A percentile compares a stretch with the other conserved stretches of the same genome.
phyloP scores from a whole-genome alignment of 2,797 vertebrate genomes.

The Triplophysa yarkandensis region DNA sequence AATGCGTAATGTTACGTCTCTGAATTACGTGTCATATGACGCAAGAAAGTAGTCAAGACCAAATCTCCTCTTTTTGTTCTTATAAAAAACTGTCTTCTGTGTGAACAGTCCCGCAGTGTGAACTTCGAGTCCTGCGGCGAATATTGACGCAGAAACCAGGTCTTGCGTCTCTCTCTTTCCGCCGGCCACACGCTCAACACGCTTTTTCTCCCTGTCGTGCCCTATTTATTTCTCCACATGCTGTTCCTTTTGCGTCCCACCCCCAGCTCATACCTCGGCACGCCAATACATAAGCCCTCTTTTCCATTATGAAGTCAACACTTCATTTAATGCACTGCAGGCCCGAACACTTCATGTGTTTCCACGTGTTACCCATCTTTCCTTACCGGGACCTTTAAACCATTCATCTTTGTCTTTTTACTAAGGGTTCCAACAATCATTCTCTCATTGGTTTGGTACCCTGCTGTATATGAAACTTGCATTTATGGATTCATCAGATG shows the following conservation, averaged over 20 bases:
- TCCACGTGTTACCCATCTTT: slow-evolving; percentile 2
- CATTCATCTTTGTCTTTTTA: not conserved
- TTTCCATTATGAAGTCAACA: slow-evolving; percentile 35
- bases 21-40: too few species aligned
- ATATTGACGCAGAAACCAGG: slow-evolving; percentile 6
- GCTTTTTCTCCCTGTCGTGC: slow-evolving; percentile 41
- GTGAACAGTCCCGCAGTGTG: not conserved
- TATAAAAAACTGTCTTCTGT: not conserved
- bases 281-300: slow-evolving; percentile 19
- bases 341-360: not conserved
- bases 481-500: too few species aligned
- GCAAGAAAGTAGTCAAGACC: too few species aligned
- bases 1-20: too few species aligned
- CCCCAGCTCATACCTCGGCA: slow-evolving; percentile 9
- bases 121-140: not conserved
- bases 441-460: not conserved
- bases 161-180: slow-evolving; percentile 18
- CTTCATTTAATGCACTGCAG: slow-evolving; percentile 7
- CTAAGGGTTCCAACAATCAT: not conserved
- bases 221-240: slow-evolving; percentile 52
- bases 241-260: slow-evolving; percentile 23
- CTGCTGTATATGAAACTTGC: not conserved
- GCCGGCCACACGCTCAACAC: slow-evolving; percentile 11
- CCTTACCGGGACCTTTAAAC: not conserved
- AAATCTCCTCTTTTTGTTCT: not conserved